Conservation (phyloP, 1,140 invertebrate genomes). For the Solenopsis fugax region DNA sequence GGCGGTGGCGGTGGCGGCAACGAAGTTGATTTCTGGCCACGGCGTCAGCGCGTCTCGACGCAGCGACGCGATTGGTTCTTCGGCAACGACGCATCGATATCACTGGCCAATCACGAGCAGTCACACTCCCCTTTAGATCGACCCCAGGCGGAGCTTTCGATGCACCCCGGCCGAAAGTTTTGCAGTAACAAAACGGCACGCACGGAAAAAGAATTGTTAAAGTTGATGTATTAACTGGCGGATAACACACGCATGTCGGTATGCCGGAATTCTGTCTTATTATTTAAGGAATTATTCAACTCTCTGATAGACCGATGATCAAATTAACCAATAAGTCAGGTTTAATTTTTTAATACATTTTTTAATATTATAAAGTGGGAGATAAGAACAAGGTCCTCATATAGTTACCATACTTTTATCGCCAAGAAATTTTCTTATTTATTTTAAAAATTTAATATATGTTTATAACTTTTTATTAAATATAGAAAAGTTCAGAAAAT, state of each 20-base stretch:
- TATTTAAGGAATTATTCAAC: background rate
- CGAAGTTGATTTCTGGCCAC: slow-evolving; percentile 58
- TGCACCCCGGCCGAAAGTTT: slow-evolving; percentile 42
- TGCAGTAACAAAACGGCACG: slow-evolving; percentile 70
- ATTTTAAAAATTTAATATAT: slow-evolving; percentile 4
- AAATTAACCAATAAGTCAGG: background rate
- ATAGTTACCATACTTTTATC: background rate
- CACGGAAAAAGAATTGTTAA: slow-evolving; percentile 61
- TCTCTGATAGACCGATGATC: background rate
- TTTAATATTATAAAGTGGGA: background rate
- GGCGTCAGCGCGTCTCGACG: slow-evolving; percentile 76
- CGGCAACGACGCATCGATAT: slow-evolving; percentile 83
- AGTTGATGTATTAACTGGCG: slow-evolving; percentile 40
- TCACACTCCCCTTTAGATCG: slow-evolving; percentile 80
- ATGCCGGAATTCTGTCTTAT: background rate
- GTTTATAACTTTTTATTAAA: background rate
- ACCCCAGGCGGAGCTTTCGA: slow-evolving; percentile 82
- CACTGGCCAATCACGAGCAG: slow-evolving; percentile 79
- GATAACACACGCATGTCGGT: slow-evolving; percentile 14
- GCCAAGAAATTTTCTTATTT: background rate
- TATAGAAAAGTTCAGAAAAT: background rate
- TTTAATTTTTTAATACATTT: background rate
- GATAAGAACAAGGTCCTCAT: background rate
- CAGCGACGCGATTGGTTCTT: slow-evolving; percentile 76
- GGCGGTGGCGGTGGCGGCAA: slow-evolving; percentile 39